Percentiles rank a stretch among this genome's conserved stretches.
These are phyloP conservation scores for Addax nasomaculatus DNA, from an alignment of 2,113 vertebrate species.

Conservation along the genomic window DNA sequence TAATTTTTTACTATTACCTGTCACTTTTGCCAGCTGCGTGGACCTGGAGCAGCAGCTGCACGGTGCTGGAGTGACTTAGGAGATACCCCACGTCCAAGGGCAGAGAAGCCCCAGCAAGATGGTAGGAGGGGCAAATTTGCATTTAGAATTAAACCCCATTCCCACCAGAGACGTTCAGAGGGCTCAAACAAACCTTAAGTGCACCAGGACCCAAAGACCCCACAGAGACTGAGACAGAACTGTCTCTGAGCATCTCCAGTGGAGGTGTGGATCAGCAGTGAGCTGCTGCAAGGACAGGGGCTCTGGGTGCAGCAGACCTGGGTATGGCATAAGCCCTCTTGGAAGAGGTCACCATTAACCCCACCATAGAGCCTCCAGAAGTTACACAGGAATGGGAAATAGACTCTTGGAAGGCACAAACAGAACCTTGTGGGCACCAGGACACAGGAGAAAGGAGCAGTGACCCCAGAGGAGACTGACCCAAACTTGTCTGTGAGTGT, in stretches of 20 bases:
- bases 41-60: rapidly evolving
- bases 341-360: neutral
- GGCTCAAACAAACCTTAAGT: neutral
- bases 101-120: neutral
- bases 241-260: neutral
- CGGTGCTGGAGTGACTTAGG: neutral
- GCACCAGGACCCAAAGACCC: neutral
- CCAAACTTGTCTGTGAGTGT: neutral
- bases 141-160: neutral
- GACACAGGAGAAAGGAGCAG: neutral
- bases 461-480: neutral
- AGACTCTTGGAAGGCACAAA: neutral
- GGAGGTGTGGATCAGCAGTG: neutral
- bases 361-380: rapidly evolving
- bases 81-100: neutral
- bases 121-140: neutral
- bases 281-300: neutral
- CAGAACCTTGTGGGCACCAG: neutral
- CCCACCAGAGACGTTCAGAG: neutral
- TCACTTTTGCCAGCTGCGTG: rapidly evolving
- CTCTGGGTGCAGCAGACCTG: neutral
- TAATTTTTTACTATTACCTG: neutral
- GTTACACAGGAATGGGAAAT: neutral
- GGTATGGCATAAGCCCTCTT: neutral
- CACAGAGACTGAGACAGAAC: neutral